A percentile compares a stretch with the other conserved stretches of the same genome.
Evolutionary conservation across 2,797 vertebrate genomes (phyloP).

Genomic region (Pangasius krempfi): DNA sequence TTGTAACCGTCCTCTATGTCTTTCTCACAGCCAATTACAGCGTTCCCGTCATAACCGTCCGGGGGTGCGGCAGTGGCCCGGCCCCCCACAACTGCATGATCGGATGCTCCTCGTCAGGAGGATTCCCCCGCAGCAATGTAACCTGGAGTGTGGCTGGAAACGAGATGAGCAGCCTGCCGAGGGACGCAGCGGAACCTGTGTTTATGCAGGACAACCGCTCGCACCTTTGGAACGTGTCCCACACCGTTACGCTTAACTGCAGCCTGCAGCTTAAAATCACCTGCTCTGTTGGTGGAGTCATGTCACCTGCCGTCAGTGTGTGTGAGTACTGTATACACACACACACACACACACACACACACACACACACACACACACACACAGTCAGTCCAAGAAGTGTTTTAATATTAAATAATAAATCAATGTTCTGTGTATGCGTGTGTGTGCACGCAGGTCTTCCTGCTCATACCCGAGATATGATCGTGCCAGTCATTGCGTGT

Average conservation of each 20-base stretch:
- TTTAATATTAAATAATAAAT: not conserved
- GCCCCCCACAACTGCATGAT: conserved; percentile 10
- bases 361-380: not conserved
- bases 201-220: not conserved
- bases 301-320: not conserved
- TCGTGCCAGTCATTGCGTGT: not conserved
- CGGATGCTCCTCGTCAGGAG: conserved; percentile 43
- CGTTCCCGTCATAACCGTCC: conserved; percentile 11
- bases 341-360: conserved; percentile 7
- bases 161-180: not conserved
- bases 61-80: not conserved
- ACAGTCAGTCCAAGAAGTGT: not conserved
- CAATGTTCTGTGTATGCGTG: not conserved
- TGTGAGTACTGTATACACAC: conserved; percentile 45
- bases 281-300: conserved; percentile 43
- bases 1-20: conserved; percentile 46
- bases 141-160: not conserved
- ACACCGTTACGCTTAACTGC: conserved; percentile 22
- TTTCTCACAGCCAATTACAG: conserved; percentile 49
- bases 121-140: conserved; percentile 11
- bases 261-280: conserved; percentile 11
- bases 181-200: accelerated
- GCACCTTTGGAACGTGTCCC: conserved; percentile 33
- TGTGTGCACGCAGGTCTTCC: not conserved
- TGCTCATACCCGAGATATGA: not conserved